These are phyloP conservation scores for Pseudomyrmex sp. DNA, from an alignment of 1,140 invertebrate species.

Conservation along the genomic window DNA sequence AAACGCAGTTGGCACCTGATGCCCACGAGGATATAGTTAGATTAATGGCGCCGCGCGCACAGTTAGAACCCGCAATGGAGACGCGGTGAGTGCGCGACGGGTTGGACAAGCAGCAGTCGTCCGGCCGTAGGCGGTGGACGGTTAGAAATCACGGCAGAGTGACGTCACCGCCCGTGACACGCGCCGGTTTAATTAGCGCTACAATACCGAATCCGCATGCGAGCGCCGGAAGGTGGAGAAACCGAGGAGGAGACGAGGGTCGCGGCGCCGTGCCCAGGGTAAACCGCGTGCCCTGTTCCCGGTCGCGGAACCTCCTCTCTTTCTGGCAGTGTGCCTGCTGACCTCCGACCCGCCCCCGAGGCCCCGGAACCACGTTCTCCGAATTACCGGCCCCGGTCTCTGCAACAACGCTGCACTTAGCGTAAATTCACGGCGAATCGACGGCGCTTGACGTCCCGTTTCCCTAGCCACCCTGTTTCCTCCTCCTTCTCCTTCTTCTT, in stretches of 20 bases:
- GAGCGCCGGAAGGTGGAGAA: constrained; percentile 65
- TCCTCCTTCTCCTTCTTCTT: constrained; percentile 1
- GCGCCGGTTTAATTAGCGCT: constrained; percentile 82
- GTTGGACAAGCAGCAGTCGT: constrained; percentile 42
- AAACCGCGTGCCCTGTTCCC: constrained; percentile 67
- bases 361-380: constrained; percentile 80
- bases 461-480: constrained; percentile 51
- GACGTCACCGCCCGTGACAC: constrained; percentile 80
- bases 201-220: constrained; percentile 78
- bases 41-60: constrained; percentile 24
- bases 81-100: constrained; percentile 15
- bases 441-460: constrained; percentile 70
- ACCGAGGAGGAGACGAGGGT: constrained; percentile 33
- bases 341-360: constrained; percentile 79
- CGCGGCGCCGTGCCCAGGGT: constrained; percentile 50
- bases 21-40: constrained; percentile 37
- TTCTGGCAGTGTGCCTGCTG: constrained; percentile 81
- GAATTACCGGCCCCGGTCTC: constrained; percentile 77
- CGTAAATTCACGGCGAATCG: constrained; percentile 78
- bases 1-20: constrained; percentile 41
- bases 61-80: constrained; percentile 13
- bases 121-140: constrained; percentile 59
- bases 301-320: constrained; percentile 73
- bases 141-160: constrained; percentile 78
- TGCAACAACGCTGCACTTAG: constrained; percentile 78